phyloP scores from a whole-genome alignment of 1,140 invertebrate genomes.

The Pygmarrhopalites habei region DNA sequence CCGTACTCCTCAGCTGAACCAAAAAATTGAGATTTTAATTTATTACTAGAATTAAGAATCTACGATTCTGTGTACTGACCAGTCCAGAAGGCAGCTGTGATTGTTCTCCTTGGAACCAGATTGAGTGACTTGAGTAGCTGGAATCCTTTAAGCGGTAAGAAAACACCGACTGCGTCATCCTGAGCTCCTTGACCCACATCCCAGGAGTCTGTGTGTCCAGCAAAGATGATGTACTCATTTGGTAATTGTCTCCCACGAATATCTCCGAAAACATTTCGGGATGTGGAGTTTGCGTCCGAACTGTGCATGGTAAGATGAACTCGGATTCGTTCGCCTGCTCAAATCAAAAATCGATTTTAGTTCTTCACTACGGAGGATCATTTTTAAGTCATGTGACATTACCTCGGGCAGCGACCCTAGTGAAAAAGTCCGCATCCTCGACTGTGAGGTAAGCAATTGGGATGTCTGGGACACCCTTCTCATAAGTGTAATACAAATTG shows the following conservation, averaged over 20 bases:
- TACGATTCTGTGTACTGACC: no score
- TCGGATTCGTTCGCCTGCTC: constrained; percentile 41
- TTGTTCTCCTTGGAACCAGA: constrained; percentile 46
- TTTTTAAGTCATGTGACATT: constrained; percentile 18
- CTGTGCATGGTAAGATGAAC: constrained; percentile 45
- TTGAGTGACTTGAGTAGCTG: constrained; percentile 44
- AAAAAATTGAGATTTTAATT: no score
- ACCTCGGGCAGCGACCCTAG: constrained; percentile 46
- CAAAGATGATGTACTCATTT: constrained; percentile 48
- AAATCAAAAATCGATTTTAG: neutral
- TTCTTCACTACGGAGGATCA: no score
- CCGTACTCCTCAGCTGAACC: constrained; percentile 50
- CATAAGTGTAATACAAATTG: constrained; percentile 24
- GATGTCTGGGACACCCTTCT: constrained; percentile 42
- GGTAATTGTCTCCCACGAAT: constrained; percentile 43
- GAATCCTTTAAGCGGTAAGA: constrained; percentile 48
- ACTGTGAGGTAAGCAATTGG: constrained; percentile 50
- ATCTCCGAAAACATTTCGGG: constrained; percentile 48
- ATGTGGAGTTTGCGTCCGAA: constrained; percentile 41
- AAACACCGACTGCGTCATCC: constrained; percentile 43
- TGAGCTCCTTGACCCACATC: constrained; percentile 60
- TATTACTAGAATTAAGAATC: no score
- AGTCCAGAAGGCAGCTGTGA: constrained; percentile 50
- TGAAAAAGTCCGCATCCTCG: constrained; percentile 51
- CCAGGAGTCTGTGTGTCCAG: constrained; percentile 52